A percentile compares a stretch with the other conserved stretches of the same genome.
Evolutionary conservation across 2,797 vertebrate genomes (phyloP).

Genomic region (Sebastes diaconus): DNA sequence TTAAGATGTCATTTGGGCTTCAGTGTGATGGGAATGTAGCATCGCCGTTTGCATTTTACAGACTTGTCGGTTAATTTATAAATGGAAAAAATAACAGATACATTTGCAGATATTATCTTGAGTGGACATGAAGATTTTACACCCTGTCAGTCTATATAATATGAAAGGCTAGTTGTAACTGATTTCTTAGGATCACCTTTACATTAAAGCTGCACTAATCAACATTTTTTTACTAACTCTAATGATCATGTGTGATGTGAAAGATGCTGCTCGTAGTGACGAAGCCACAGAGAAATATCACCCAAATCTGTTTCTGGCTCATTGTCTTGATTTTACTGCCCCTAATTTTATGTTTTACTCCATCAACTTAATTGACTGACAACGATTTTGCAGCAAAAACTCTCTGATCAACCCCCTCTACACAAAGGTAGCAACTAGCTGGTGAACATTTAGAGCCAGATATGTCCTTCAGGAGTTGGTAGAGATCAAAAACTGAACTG

Average conservation of each 20-base stretch:
- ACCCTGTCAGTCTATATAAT: background rate
- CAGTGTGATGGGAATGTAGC: background rate
- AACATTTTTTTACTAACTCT: background rate
- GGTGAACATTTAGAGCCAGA: background rate
- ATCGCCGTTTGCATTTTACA: background rate
- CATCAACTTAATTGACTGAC: background rate
- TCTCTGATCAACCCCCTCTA: background rate
- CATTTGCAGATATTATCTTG: background rate
- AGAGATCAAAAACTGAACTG: background rate
- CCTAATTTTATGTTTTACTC: background rate
- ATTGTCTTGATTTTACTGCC: background rate
- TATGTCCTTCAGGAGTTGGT: background rate
- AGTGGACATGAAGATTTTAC: background rate
- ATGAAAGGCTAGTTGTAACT: background rate
- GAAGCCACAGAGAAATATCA: background rate
- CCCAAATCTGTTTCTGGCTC: background rate
- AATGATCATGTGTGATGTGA: background rate
- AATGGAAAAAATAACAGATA: background rate
- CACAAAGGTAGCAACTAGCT: background rate
- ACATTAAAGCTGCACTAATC: background rate
- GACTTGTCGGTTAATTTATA: background rate
- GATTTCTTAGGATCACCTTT: background rate
- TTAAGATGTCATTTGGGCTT: background rate
- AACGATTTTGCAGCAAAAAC: background rate
- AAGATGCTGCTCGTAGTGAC: background rate